Evolutionary conservation across 2,888 invertebrate genomes (phyloP).

Genomic region (Brachyopa scutellaris): DNA sequence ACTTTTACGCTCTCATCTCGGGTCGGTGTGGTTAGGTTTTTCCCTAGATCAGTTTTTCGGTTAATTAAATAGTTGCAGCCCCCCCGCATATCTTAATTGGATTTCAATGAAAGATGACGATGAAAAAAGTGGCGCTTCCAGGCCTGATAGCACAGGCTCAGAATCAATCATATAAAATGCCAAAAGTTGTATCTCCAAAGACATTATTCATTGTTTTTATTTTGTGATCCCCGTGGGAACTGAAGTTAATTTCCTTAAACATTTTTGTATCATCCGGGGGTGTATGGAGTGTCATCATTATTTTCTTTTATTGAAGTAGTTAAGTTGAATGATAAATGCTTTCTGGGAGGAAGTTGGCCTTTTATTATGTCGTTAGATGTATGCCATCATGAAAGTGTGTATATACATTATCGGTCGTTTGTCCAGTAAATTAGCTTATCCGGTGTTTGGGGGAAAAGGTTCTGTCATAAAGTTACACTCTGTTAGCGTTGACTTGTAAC

Average conservation of each 20-base stretch:
- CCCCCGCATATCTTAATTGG: slow-evolving; percentile 28
- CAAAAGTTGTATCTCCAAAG: background rate
- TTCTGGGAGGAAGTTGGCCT: background rate
- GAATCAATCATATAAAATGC: slow-evolving; percentile 12
- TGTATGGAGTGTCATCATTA: slow-evolving; percentile 6
- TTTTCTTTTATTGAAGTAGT: slow-evolving; percentile 27
- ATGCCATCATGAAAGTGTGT: background rate
- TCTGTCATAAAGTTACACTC: background rate
- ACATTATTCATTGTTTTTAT: background rate
- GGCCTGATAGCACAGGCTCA: background rate
- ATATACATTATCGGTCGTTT: background rate
- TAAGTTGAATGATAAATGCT: slow-evolving; percentile 25
- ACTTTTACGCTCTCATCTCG: slow-evolving; percentile 40
- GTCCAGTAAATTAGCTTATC: background rate
- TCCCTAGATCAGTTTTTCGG: background rate
- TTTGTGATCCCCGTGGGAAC: background rate
- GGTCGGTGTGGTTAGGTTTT: background rate
- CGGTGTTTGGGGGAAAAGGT: background rate
- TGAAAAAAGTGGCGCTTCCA: slow-evolving; percentile 27
- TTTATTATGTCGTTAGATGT: slow-evolving; percentile 9
- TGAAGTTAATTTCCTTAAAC: slow-evolving; percentile 19
- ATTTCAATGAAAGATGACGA: slow-evolving; percentile 43
- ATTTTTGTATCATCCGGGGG: background rate
- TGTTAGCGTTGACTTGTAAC: background rate
- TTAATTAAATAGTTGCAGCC: slow-evolving; percentile 42